Conservation (phyloP, 2,797 vertebrate genomes). For the Myotis myotis region DNA sequence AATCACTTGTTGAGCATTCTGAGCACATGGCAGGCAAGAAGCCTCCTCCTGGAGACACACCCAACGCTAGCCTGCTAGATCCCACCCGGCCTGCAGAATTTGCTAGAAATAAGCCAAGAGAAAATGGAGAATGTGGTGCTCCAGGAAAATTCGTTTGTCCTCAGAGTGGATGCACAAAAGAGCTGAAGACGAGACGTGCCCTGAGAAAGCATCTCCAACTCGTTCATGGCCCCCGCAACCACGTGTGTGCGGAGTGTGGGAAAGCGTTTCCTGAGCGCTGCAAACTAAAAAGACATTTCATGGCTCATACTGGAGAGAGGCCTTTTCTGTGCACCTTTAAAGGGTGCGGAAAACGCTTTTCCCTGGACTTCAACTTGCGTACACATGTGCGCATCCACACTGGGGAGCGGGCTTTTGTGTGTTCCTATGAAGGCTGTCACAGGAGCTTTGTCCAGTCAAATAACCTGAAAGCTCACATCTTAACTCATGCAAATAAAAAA, state of each 20-base stretch:
- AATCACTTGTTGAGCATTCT: constrained; percentile 91
- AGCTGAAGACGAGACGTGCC: constrained; percentile 93
- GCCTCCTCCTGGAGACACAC: constrained; percentile 91
- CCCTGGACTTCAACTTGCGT: constrained; percentile 98
- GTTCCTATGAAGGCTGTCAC: constrained; percentile 95
- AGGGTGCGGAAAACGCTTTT: constrained; percentile 97
- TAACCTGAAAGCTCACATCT: constrained; percentile 97
- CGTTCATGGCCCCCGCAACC: constrained; percentile 93
- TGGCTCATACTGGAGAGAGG: constrained; percentile 96
- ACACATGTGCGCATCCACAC: constrained; percentile 98
- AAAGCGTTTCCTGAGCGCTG: constrained; percentile 95
- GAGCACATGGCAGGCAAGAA: constrained; percentile 93
- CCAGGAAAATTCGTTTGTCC: constrained; percentile 93
- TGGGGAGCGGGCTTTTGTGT: constrained; percentile 94
- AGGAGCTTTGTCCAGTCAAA: constrained; percentile 96
- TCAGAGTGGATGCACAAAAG: constrained; percentile 93
- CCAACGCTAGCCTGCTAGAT: constrained; percentile 90
- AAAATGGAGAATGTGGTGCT: constrained; percentile 89
- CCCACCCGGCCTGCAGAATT: constrained; percentile 92
- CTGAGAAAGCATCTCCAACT: constrained; percentile 93
- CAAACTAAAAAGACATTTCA: constrained; percentile 95
- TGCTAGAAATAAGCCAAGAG: constrained; percentile 92
- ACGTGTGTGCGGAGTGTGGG: constrained; percentile 95
- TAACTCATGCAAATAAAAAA: constrained; percentile 89
- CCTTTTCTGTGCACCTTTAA: constrained; percentile 97